Evolutionary conservation across 2,888 invertebrate species (phyloP).

Genomic region (Protula sp.): DNA sequence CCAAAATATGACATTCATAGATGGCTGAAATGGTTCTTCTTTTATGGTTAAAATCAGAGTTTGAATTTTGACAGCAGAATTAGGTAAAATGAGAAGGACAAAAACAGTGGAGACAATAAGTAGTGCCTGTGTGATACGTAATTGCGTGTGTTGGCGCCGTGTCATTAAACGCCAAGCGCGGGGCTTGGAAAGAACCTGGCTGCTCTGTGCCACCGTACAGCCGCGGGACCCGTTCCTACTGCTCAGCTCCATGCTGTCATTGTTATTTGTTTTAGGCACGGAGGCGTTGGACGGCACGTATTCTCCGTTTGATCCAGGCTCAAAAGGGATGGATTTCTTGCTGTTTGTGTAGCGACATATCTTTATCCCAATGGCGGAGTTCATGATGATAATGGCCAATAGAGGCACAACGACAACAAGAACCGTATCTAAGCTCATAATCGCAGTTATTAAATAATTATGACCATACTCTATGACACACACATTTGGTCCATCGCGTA

Average conservation of each 20-base stretch:
- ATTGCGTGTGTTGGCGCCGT: slow-evolving; percentile 20
- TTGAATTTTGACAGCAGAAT: slow-evolving; percentile 20
- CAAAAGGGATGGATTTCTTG: background rate
- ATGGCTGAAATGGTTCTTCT: slow-evolving; percentile 9
- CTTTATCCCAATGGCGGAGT: slow-evolving; percentile 21
- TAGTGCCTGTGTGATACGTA: slow-evolving; percentile 22
- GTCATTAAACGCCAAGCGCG: slow-evolving; percentile 13
- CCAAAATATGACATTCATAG: slow-evolving; percentile 12
- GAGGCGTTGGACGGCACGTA: slow-evolving; percentile 12
- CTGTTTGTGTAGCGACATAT: slow-evolving; percentile 18
- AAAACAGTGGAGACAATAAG: slow-evolving; percentile 24
- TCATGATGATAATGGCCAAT: slow-evolving; percentile 20
- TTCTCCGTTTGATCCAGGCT: background rate
- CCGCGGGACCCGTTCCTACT: background rate
- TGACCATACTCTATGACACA: background rate
- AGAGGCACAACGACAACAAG: slow-evolving; percentile 19
- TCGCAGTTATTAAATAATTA: background rate
- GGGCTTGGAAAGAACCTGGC: background rate
- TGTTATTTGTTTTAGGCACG: background rate
- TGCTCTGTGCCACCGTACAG: background rate
- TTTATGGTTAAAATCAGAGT: slow-evolving; percentile 19
- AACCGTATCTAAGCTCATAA: slow-evolving; percentile 19
- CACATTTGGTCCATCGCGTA: background rate
- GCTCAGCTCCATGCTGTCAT: background rate
- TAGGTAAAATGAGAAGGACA: slow-evolving; percentile 23